These are phyloP conservation scores for Keiferia lycopersicella DNA, from an alignment of 2,888 invertebrate genomes.

Conservation along the genomic window DNA sequence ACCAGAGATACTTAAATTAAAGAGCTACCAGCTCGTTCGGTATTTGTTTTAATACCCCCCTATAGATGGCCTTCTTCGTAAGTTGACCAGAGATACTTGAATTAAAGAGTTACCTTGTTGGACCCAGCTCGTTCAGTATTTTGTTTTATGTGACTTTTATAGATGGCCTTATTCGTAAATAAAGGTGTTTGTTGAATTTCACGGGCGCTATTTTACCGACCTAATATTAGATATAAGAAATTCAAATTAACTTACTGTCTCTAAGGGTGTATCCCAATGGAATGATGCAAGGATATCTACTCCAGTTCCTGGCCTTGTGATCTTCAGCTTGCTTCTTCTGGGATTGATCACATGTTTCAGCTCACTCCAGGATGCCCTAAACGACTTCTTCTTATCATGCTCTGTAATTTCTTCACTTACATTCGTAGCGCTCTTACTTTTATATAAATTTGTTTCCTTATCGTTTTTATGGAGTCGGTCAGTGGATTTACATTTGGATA, in stretches of 20 bases:
- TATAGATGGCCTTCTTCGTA: too few relatives aligned
- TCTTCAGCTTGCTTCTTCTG: conserved; percentile 51
- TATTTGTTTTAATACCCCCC: too few relatives aligned
- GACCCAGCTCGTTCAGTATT: too few relatives aligned
- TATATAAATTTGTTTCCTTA: conserved; percentile 39
- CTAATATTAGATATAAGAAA: too few relatives aligned
- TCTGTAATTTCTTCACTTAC: conserved; percentile 24
- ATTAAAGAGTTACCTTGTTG: too few relatives aligned
- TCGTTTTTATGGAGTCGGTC: conserved; percentile 43
- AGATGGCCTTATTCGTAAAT: too few relatives aligned
- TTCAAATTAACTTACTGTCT: conserved; percentile 51
- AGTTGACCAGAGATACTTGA: too few relatives aligned
- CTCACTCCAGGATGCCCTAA: conserved; percentile 53
- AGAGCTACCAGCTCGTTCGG: too few relatives aligned
- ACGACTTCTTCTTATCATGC: conserved; percentile 33
- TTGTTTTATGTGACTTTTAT: too few relatives aligned
- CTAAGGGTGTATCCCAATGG: conserved; percentile 59
- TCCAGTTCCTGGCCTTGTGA: conserved; percentile 49
- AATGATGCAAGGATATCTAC: conserved; percentile 53
- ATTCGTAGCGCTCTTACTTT: conserved; percentile 49
- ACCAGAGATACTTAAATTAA: too few relatives aligned
- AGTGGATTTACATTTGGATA: conserved; percentile 50
- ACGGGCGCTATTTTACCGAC: too few relatives aligned
- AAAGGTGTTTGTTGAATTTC: too few relatives aligned
- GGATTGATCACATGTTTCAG: conserved; percentile 52